Conservation (phyloP, 1,140 invertebrate species). For the Lucilia sericata region DNA sequence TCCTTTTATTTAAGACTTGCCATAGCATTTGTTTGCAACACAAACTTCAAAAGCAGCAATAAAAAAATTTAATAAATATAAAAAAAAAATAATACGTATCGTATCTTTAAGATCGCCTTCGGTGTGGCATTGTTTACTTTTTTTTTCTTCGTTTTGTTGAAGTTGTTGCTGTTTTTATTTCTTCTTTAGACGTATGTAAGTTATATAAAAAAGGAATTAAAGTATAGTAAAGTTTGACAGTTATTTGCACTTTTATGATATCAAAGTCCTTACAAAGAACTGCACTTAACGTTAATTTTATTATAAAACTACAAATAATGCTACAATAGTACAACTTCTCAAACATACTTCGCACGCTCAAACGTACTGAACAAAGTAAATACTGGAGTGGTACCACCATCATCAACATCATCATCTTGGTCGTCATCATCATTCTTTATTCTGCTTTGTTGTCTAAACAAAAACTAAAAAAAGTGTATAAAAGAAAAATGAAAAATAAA, state of each 20-base stretch:
- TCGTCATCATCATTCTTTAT: too few relatives aligned
- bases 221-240: constrained; percentile 42
- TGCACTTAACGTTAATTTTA: constrained; percentile 43
- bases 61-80: not conserved
- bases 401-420: too few relatives aligned
- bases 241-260: constrained; percentile 44
- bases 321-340: not conserved
- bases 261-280: constrained; percentile 40
- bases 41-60: not conserved
- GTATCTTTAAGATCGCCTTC: constrained; percentile 26
- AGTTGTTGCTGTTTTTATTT: not conserved
- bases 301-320: constrained; percentile 39
- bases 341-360: not conserved
- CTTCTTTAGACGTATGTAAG: constrained; percentile 1
- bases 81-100: not conserved
- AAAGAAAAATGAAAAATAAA: too few relatives aligned
- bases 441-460: too few relatives aligned
- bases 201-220: constrained; percentile 36
- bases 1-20: not conserved
- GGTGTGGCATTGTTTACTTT: constrained; percentile 17
- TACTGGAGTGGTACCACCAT: too few relatives aligned
- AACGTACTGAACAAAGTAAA: too few relatives aligned
- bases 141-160: not conserved
- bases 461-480: too few relatives aligned
- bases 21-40: not conserved